Evolutionary conservation across 2,797 vertebrate genomes (phyloP), one percentile per base, ranked within the genome.

Genomic region (Phalloptychus januarius): DNA sequence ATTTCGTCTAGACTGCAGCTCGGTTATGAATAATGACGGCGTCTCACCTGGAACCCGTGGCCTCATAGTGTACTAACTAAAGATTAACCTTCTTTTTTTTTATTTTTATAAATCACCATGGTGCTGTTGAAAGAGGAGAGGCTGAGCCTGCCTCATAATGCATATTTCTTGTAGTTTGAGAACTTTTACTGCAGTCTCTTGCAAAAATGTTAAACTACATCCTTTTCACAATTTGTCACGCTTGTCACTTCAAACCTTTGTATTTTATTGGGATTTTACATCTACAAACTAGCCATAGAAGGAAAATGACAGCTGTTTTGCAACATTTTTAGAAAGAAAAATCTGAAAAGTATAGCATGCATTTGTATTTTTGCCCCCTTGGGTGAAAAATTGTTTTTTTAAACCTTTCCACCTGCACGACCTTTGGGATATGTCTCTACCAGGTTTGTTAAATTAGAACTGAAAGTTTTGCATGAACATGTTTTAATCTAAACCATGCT

Each of bases 1-100:
- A 5, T 77, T 61, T 81, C 0, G 76, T 87, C 89, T 79, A 84
- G 88, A 89, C 86, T 79, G 79, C 61, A 76, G 78, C 81, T 81
- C 79, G 79, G 83, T 87, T 82, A 23, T 79, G 79, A 83, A 84
- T 88, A 90, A 90, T 91, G 83, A 85, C 71, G 76, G 58, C 67
- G 71, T 80, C 75, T 89, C 79, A 83, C 84, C 78, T 86, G 67
- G 42, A 88, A 79, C 58, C 1, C 11, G 36, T 72, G 72, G 74
- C 79, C 46, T 69, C 4, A 50, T 38, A 54, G 23, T 4, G 10
- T 12, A 7, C 61, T 40, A 67, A 25, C 63, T 65, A 2, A 38
- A 77, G 70, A 72, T 42, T 18, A 3, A 23, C 10, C 10, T 40
- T 16, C 33, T 70, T 72, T 54, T 80, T 56, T 40, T 69, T 5